phyloP scores from a whole-genome alignment of 2,113 vertebrate species.

The Burhinus oedicnemus region DNA sequence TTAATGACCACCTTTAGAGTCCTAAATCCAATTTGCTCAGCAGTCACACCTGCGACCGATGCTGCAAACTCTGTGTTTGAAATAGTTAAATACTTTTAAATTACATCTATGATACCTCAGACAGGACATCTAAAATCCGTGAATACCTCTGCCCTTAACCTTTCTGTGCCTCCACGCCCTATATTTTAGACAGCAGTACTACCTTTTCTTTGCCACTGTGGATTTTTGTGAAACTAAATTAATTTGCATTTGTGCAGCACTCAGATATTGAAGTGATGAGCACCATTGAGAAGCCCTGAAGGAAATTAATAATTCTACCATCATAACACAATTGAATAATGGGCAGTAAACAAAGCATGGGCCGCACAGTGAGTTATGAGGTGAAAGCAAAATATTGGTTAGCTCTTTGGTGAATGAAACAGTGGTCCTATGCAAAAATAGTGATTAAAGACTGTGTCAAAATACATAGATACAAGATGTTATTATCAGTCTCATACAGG shows the following conservation, averaged over 20 bases:
- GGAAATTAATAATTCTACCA: slow-evolving; percentile 18
- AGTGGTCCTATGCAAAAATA: background rate
- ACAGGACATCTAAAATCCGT: background rate
- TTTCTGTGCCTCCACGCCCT: background rate
- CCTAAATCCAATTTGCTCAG: background rate
- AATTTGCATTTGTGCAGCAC: background rate
- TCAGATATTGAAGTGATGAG: background rate
- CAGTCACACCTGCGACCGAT: background rate
- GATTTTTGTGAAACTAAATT: background rate
- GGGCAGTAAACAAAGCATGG: background rate
- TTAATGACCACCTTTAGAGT: background rate
- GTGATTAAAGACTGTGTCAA: background rate
- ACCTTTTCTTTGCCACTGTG: background rate
- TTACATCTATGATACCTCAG: background rate
- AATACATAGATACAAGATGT: background rate
- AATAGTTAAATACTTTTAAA: background rate
- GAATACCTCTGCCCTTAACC: background rate
- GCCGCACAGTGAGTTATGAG: background rate
- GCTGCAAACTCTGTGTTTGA: background rate
- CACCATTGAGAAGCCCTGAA: background rate
- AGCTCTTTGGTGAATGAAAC: background rate
- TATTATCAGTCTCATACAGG: background rate
- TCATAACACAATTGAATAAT: background rate
- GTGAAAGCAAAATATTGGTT: slow-evolving; percentile 17
- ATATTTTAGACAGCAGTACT: background rate